A percentile compares a stretch with the other conserved stretches of the same genome.
Evolutionary conservation across 2,113 vertebrate genomes (phyloP).

Genomic region (Mormyrus lacerda): DNA sequence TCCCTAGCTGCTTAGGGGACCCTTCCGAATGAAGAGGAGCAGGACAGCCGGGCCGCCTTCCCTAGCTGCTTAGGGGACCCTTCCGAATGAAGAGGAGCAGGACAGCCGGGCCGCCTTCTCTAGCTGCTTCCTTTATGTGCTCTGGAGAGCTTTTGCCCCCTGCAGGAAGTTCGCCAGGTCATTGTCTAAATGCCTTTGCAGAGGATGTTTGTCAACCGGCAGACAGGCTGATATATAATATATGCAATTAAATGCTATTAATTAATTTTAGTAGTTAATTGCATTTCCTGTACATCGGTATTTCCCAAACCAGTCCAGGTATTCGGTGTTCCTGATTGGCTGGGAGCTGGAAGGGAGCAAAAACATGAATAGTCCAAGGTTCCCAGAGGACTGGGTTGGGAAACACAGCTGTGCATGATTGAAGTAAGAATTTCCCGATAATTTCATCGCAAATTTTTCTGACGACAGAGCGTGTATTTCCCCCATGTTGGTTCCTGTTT

Average conservation of each 20-base stretch:
- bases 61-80: too few relatives aligned
- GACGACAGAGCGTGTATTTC: not conserved
- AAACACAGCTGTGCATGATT: not conserved
- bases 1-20: not conserved
- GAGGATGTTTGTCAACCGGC: not conserved
- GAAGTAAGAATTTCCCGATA: constrained; percentile 2
- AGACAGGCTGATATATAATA: not conserved
- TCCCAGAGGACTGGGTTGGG: too few relatives aligned
- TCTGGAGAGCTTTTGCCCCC: not conserved
- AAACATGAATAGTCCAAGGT: too few relatives aligned
- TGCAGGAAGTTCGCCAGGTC: not conserved
- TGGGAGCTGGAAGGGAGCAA: too few relatives aligned
- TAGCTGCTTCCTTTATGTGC: not conserved
- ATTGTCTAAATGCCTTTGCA: not conserved
- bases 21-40: not conserved
- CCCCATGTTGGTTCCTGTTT: not conserved
- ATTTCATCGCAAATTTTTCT: not conserved
- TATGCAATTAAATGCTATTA: not conserved
- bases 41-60: too few relatives aligned
- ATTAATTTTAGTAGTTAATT: too few relatives aligned
- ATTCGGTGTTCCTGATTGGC: too few relatives aligned
- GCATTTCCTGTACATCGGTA: not conserved
- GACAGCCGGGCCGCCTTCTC: too few relatives aligned
- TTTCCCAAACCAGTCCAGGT: too few relatives aligned
- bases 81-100: too few relatives aligned